phyloP scores from a whole-genome alignment of 2,888 invertebrate genomes.

The Lordiphosa andalusiaca region DNA sequence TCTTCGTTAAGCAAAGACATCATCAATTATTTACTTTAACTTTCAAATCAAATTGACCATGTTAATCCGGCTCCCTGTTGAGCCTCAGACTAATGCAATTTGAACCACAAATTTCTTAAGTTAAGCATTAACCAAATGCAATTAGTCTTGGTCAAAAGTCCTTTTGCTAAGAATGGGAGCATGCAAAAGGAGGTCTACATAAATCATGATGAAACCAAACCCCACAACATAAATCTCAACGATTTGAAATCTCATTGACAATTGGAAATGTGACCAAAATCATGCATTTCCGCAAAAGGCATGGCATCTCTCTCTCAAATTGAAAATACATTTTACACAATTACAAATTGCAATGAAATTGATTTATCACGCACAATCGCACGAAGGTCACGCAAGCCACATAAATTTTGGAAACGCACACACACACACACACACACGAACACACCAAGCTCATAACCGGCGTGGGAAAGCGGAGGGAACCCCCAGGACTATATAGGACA shows the following conservation, averaged over 20 bases:
- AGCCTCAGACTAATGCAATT: conserved; percentile 24
- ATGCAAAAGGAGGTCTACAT: conserved; percentile 39
- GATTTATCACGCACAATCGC: conserved; percentile 68
- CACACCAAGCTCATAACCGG: conserved; percentile 12
- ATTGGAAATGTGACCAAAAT: conserved; percentile 73
- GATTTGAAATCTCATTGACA: conserved; percentile 73
- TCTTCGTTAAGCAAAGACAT: not conserved
- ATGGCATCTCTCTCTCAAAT: conserved; percentile 41
- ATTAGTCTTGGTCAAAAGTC: conserved; percentile 41
- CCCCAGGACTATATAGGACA: too few species aligned
- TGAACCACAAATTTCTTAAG: conserved; percentile 29
- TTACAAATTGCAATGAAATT: conserved; percentile 73
- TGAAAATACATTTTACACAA: conserved; percentile 74
- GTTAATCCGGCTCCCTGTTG: not conserved
- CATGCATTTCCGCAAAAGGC: conserved; percentile 60
- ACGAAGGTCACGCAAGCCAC: conserved; percentile 69
- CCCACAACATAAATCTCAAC: conserved; percentile 61
- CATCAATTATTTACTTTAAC: conserved; percentile 1
- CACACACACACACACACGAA: conserved; percentile 48
- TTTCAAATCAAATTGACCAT: conserved; percentile 16
- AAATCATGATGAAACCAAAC: conserved; percentile 57
- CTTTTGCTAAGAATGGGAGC: conserved; percentile 1
- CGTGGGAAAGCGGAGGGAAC: not conserved
- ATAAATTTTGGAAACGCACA: conserved; percentile 62
- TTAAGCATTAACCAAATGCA: conserved; percentile 51